A percentile compares a stretch with the other conserved stretches of the same genome.
Evolutionary conservation across 2,797 vertebrate species (phyloP).

Genomic region (Semotilus atromaculatus): DNA sequence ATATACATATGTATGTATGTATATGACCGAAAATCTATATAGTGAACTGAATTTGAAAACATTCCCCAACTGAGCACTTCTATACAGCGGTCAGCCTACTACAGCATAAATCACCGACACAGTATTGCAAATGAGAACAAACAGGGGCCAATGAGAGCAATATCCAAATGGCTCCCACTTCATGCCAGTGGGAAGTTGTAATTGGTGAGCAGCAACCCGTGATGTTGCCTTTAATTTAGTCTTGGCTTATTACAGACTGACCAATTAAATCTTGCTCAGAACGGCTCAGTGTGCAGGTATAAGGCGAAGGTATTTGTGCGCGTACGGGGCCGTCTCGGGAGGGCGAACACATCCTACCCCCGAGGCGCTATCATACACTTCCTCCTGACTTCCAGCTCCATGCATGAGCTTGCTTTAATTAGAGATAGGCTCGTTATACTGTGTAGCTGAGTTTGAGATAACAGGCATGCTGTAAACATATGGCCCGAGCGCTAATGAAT

Average conservation of each 20-base stretch:
- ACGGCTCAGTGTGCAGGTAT: conserved; percentile 9
- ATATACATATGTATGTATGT: no score
- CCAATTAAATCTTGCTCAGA: conserved; percentile 51
- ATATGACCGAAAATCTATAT: background rate
- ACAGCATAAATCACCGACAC: conserved; percentile 7
- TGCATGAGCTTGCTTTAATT: conserved; percentile 59
- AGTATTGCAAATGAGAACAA: conserved; percentile 25
- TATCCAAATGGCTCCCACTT: conserved; percentile 18
- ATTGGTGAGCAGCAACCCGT: conserved; percentile 41
- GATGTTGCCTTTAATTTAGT: conserved; percentile 39
- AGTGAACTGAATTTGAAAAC: background rate
- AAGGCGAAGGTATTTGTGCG: background rate
- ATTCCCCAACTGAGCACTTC: background rate
- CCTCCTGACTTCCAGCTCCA: conserved; percentile 34
- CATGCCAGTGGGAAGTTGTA: conserved; percentile 30
- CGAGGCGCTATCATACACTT: conserved; percentile 13
- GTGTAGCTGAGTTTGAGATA: conserved; percentile 44
- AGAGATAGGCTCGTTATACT: conserved; percentile 50
- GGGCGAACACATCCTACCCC: conserved; percentile 21
- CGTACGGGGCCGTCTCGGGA: conserved; percentile 4
- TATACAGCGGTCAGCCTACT: conserved; percentile 5
- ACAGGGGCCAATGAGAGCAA: conserved; percentile 33
- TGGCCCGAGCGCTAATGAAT: conserved; percentile 51
- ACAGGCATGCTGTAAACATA: conserved; percentile 51
- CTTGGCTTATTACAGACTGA: conserved; percentile 40